Conservation (phyloP, 1,140 invertebrate species). For the Zaprionus ghesquierei region DNA sequence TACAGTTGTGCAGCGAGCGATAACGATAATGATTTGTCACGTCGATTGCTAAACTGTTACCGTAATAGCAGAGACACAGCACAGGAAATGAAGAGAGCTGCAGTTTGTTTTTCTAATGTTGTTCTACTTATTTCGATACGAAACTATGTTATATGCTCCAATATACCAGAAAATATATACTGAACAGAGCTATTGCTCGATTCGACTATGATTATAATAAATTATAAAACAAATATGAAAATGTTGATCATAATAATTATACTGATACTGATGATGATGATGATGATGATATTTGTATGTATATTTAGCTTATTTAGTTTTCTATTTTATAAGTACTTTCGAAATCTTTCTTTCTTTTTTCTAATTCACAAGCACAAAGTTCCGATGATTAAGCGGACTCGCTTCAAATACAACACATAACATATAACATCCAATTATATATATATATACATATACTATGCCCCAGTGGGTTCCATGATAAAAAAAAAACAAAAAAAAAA, state of each 20-base stretch:
- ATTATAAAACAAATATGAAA: conserved; percentile 41
- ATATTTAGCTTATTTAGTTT: conserved; percentile 77
- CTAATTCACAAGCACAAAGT: conserved; percentile 34
- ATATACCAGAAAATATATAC: conserved; percentile 28
- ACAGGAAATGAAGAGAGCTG: conserved; percentile 12
- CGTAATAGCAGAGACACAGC: conserved; percentile 5
- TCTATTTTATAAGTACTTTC: conserved; percentile 60
- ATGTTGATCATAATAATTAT: conserved; percentile 33
- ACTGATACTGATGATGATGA: conserved; percentile 33
- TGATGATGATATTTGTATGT: conserved; percentile 56
- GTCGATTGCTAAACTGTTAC: conserved; percentile 16
- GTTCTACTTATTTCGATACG: conserved; percentile 8
- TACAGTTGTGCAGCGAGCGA: conserved; percentile 17
- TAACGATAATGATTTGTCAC: too few relatives aligned
- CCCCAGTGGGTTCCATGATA: conserved; percentile 75
- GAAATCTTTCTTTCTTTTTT: conserved; percentile 57
- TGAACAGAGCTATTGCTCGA: conserved; percentile 34
- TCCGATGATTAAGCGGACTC: conserved; percentile 19
- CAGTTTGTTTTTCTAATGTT: conserved; percentile 15
- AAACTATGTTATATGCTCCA: conserved; percentile 47
- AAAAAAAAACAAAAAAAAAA: conserved; percentile 7
- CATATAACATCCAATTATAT: conserved; percentile 68
- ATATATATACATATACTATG: conserved; percentile 38
- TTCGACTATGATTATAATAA: conserved; percentile 35
- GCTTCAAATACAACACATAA: conserved; percentile 42